Percentiles rank a stretch among this genome's conserved stretches.
phyloP scores from a whole-genome alignment of 2,888 invertebrate genomes.

The Trissoscelio sp. region DNA sequence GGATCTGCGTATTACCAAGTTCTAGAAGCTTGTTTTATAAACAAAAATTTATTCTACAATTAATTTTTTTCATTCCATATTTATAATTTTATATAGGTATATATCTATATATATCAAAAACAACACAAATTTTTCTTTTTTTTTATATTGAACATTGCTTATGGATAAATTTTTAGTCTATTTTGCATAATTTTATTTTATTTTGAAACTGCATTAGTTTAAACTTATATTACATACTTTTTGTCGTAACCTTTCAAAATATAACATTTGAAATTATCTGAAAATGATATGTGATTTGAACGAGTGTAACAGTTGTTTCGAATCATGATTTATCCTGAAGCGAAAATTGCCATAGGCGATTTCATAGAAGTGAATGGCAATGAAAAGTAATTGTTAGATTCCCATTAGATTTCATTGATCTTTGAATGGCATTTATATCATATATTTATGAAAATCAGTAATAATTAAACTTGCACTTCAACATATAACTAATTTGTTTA shows the following conservation, averaged over 20 bases:
- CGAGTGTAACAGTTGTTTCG: constrained; percentile 36
- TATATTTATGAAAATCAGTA: constrained; percentile 54
- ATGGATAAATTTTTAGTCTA: no score
- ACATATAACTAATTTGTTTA: constrained; percentile 42
- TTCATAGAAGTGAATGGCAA: constrained; percentile 62
- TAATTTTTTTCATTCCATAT: neutral
- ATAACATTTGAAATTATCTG: constrained; percentile 22
- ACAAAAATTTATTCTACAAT: no score
- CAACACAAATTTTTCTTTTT: no score
- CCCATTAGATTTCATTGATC: constrained; percentile 57
- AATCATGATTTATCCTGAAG: constrained; percentile 47
- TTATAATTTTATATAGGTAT: no score
- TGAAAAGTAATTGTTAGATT: constrained; percentile 59
- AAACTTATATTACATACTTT: no score
- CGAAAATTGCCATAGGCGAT: constrained; percentile 49
- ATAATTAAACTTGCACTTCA: constrained; percentile 33
- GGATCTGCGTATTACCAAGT: neutral
- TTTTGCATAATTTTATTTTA: no score
- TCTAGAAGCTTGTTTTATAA: neutral
- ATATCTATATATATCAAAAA: no score
- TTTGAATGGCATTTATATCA: constrained; percentile 64
- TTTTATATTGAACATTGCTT: no score
- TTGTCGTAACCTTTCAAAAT: constrained; percentile 24
- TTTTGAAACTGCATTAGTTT: no score
- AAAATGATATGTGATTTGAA: constrained; percentile 50